A percentile compares a stretch with the other conserved stretches of the same genome.
These are phyloP conservation scores for Opisthograptis luteolata DNA, from an alignment of 2,888 invertebrate genomes.

Conservation along the genomic window DNA sequence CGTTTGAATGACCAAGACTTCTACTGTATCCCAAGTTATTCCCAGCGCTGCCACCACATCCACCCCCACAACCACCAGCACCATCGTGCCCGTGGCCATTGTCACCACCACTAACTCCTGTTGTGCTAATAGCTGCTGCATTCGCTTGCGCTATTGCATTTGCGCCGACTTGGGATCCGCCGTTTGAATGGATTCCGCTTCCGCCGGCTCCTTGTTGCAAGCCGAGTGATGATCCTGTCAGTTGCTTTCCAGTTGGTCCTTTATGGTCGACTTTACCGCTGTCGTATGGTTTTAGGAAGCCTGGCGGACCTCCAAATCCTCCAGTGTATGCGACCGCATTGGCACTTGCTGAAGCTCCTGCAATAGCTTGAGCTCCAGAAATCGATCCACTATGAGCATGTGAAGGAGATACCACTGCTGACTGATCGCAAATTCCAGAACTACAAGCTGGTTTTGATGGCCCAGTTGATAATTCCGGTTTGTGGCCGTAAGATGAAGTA, in stretches of 20 bases:
- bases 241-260: conserved; percentile 14
- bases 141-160: conserved; percentile 43
- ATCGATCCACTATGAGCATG: conserved; percentile 4
- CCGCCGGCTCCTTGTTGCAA: conserved; percentile 27
- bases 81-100: conserved; percentile 13
- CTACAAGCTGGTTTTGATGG: conserved; percentile 24
- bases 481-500: conserved; percentile 3
- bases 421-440: conserved; percentile 26
- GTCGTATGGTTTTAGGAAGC: conserved; percentile 68
- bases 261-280: conserved; percentile 48
- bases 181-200: conserved; percentile 32
- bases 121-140: conserved; percentile 48
- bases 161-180: conserved; percentile 27
- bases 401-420: conserved; percentile 13
- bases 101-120: conserved; percentile 38
- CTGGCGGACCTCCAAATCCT: conserved; percentile 76
- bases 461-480: conserved; percentile 1
- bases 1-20: conserved; percentile 27
- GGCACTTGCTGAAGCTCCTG: conserved; percentile 27
- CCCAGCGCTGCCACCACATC: conserved; percentile 43
- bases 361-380: conserved; percentile 21
- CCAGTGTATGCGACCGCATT: conserved; percentile 59
- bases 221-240: conserved; percentile 31
- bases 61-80: conserved; percentile 51
- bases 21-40: conserved; percentile 32